Percentiles rank a stretch among this genome's conserved stretches.
phyloP scores from a whole-genome alignment of 2,888 invertebrate species.

The Eilema depressum region DNA sequence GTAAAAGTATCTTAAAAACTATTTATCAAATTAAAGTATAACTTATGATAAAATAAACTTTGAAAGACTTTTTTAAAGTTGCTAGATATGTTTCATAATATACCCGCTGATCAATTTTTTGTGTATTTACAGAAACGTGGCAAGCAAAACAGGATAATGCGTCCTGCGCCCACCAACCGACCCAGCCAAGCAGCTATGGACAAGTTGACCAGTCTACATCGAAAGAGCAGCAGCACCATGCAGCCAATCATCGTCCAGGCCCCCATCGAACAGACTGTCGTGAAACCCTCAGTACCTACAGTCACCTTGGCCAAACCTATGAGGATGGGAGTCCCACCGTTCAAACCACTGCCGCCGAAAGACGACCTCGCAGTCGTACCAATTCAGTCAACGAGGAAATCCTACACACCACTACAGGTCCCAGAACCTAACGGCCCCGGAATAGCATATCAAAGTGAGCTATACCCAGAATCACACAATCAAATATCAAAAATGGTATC shows the following conservation, averaged over 20 bases:
- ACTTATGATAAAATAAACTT: too few relatives aligned
- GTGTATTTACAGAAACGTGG: conserved; percentile 80
- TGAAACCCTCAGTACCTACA: conserved; percentile 59
- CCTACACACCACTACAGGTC: conserved; percentile 72
- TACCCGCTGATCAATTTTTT: not conserved
- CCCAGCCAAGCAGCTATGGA: conserved; percentile 79
- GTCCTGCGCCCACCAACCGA: conserved; percentile 71
- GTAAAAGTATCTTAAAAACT: too few relatives aligned
- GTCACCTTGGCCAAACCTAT: conserved; percentile 85
- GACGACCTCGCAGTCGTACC: conserved; percentile 85
- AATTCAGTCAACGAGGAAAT: conserved; percentile 70
- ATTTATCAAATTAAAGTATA: too few relatives aligned
- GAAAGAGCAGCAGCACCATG: conserved; percentile 72
- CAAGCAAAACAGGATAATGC: conserved; percentile 82
- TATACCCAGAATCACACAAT: conserved; percentile 73
- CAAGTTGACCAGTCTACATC: conserved; percentile 71
- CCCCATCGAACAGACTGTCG: conserved; percentile 60
- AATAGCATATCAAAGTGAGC: conserved; percentile 81
- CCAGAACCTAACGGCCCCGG: conserved; percentile 77
- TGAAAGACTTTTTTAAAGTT: too few relatives aligned
- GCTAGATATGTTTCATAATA: not conserved
- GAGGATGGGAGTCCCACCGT: conserved; percentile 90
- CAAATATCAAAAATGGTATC: conserved; percentile 81
- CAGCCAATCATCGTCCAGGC: conserved; percentile 75
- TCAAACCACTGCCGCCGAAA: conserved; percentile 91